phyloP scores from a whole-genome alignment of 37 sponge, comb jelly and placozoan species.

The Hormiphora californensis region DNA sequence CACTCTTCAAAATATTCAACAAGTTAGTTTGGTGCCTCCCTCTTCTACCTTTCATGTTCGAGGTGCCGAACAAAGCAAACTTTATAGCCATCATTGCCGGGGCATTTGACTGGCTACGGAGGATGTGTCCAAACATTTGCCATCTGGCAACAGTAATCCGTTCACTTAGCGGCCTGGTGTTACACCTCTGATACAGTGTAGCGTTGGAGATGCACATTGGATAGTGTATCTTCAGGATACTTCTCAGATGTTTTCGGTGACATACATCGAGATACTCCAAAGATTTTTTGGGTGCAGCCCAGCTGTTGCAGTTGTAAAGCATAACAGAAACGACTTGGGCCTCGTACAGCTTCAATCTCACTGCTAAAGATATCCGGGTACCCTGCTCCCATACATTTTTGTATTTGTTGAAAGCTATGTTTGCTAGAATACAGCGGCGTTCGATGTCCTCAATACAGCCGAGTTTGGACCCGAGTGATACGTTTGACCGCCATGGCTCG shows the following conservation, averaged over 20 bases:
- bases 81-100: conserved; percentile 25
- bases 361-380: too few species aligned
- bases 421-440: too few species aligned
- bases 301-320: conserved; percentile 55
- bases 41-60: conserved; percentile 18
- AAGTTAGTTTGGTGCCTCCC: conserved; percentile 45
- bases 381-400: too few species aligned
- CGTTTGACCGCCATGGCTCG: too few species aligned
- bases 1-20: conserved; percentile 8
- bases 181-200: conserved; percentile 44
- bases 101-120: conserved; percentile 21
- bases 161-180: conserved; percentile 20
- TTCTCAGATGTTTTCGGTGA: conserved; percentile 41
- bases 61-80: conserved; percentile 51
- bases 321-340: conserved; percentile 3
- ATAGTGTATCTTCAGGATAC: conserved; percentile 33
- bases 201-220: conserved; percentile 47
- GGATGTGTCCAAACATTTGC: conserved; percentile 35
- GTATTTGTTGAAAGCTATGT: too few species aligned
- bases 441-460: too few species aligned
- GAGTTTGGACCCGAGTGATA: too few species aligned
- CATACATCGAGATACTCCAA: conserved; percentile 48
- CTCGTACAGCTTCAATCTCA: conserved; percentile 1
- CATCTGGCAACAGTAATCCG: neutral
- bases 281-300: conserved; percentile 29